A percentile compares a stretch with the other conserved stretches of the same genome.
Conservation (phyloP, 2,888 invertebrate species). For the Lacanobia oleracea region DNA sequence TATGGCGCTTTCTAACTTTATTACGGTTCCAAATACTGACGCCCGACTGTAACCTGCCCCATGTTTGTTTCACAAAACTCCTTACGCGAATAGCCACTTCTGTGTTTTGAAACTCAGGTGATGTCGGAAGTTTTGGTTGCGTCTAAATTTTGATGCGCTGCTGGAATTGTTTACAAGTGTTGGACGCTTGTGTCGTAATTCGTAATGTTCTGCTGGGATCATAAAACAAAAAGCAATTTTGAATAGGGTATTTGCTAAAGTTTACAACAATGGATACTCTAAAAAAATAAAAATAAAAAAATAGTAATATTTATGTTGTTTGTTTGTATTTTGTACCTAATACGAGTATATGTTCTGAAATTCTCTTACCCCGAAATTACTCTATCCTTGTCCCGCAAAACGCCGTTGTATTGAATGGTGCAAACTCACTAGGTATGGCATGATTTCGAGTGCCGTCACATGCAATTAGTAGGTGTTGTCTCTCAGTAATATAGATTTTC, state of each 20-base stretch:
- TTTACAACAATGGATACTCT: no score
- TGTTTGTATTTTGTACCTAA: no score
- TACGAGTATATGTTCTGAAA: no score
- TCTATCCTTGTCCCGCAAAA: no score
- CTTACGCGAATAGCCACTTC: conserved; percentile 69
- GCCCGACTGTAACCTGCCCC: conserved; percentile 71
- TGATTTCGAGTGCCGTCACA: no score
- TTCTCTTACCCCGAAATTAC: no score
- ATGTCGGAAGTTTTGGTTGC: conserved; percentile 61
- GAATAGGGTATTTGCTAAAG: neutral
- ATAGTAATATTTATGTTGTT: no score
- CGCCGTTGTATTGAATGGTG: no score
- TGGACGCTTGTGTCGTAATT: conserved; percentile 41
- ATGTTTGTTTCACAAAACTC: conserved; percentile 85
- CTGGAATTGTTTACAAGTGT: conserved; percentile 35
- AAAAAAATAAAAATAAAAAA: no score
- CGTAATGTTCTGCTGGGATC: conserved; percentile 3
- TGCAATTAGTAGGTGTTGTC: no score
- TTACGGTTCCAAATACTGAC: conserved; percentile 88
- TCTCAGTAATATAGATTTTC: no score
- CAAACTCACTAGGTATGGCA: no score
- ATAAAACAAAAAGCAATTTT: neutral
- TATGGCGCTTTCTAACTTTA: conserved; percentile 90
- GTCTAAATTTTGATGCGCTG: conserved; percentile 38
- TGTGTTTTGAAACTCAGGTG: conserved; percentile 56